phyloP scores from a whole-genome alignment of 1,140 invertebrate genomes.

The Nomia melanderi region DNA sequence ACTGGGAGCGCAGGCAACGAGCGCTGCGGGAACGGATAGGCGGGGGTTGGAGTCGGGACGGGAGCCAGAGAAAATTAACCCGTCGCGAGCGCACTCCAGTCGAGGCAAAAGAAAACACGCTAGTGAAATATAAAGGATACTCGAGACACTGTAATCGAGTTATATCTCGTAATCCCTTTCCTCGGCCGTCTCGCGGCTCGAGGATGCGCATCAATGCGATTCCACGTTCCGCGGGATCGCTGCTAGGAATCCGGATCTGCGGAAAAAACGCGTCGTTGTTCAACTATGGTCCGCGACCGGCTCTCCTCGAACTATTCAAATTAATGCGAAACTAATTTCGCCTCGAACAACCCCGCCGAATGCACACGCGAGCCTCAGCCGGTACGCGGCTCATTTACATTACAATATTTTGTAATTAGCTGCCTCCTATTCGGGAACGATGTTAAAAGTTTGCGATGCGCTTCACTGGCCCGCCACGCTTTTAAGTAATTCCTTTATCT shows the following conservation, averaged over 20 bases:
- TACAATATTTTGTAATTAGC: no score
- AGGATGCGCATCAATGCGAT: conserved; percentile 2
- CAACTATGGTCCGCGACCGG: background rate
- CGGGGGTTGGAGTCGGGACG: background rate
- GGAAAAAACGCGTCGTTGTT: background rate
- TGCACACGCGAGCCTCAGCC: no score
- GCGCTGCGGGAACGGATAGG: no score
- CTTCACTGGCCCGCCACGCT: no score
- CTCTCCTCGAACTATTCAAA: no score
- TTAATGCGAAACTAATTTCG: no score
- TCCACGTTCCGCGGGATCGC: background rate
- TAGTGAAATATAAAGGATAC: conserved; percentile 62
- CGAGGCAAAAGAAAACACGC: conserved; percentile 55
- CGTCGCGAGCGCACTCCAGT: conserved; percentile 61
- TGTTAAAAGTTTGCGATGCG: no score
- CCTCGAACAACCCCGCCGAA: no score
- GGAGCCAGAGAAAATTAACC: conserved; percentile 66
- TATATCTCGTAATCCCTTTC: conserved; percentile 53
- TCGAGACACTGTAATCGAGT: conserved; percentile 66
- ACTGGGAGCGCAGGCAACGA: no score
- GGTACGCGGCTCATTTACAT: no score
- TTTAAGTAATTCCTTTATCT: no score
- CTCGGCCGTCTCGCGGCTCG: background rate
- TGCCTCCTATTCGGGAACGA: no score
- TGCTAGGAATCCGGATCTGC: background rate